Evolutionary conservation across 2,888 invertebrate species (phyloP), one percentile per base, ranked within the genome.

Genomic region (Timema podura): DNA sequence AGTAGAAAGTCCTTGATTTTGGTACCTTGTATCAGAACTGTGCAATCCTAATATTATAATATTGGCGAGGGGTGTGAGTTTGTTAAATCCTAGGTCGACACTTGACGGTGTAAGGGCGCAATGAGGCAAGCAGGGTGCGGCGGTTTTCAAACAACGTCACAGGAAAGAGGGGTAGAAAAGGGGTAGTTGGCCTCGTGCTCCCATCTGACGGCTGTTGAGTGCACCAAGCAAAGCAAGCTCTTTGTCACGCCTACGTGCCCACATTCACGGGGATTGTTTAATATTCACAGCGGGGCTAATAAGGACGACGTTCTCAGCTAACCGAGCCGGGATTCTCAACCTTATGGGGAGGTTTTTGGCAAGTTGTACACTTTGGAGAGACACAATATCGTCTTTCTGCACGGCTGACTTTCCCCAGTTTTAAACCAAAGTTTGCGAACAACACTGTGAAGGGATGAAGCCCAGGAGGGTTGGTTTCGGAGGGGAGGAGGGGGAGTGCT

Each of bases 401-500:
- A 11, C 61, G 9, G 61, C 61, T 61, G 61, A 30, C 11, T 30
- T 45, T 48, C 30, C 49, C 15, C 67, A 49, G 48, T 67, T 51
- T 51, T 49, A 67, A 57, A 68, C 68, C 45, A 30, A 57, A 47
- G 48, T 48, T 48, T 48, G 65, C 65, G 65, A 61, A 61, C 61
- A 61, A 45, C 61, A 45, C 44, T 5, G 30, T 61, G 44, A 16
- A 9, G 9, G 57, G 16, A 5, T 5, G 57, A 51, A 67, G 15
- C 30, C 30, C 30, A 30, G 30, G n/a, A 67, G 15, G 51, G 44
- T 13, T 10, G 51, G 67, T n/a, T 10, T 9, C n/a, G 57, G 57
- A 46, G 48, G 69, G 48, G 65, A 68, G 30, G 70, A 46, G 67
- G 15, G 59, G 46, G 66, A 66, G 69, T 16, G 67, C 15, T 45